Conservation (phyloP, 2,888 invertebrate genomes). For the Agrilus biguttatus region DNA sequence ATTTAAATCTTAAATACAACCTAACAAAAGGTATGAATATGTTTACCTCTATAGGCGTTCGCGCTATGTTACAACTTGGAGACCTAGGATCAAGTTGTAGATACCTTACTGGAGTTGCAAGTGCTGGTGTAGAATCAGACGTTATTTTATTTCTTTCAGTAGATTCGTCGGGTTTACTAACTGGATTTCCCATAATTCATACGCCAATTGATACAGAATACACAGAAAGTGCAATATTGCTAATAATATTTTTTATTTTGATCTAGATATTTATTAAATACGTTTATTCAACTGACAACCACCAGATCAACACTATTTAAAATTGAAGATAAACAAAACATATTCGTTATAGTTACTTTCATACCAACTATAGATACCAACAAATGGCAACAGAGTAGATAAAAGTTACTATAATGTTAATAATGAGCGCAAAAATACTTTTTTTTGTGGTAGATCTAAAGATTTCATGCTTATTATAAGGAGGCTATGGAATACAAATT, state of each 20-base stretch:
- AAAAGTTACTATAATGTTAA: no score
- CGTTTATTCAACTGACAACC: no score
- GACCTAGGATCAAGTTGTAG: conserved; percentile 39
- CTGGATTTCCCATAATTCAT: conserved; percentile 11
- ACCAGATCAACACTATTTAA: no score
- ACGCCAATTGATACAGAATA: neutral
- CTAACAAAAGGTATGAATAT: neutral
- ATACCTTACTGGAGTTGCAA: conserved; percentile 12
- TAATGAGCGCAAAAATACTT: no score
- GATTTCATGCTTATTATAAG: no score
- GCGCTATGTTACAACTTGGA: conserved; percentile 41
- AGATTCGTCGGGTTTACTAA: conserved; percentile 11
- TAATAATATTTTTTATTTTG: no score
- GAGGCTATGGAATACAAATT: no score
- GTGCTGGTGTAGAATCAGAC: conserved; percentile 13
- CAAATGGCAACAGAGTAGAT: no score
- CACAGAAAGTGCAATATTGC: no score
- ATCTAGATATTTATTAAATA: no score
- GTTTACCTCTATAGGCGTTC: conserved; percentile 44
- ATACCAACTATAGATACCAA: no score
- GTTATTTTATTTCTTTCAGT: conserved; percentile 1
- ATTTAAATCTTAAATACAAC: neutral
- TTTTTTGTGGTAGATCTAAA: no score
- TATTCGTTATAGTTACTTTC: neutral
- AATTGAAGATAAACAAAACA: neutral